A percentile compares a stretch with the other conserved stretches of the same genome.
Evolutionary conservation across 2,113 vertebrate species (phyloP).

Genomic region (Mus musculus): DNA sequence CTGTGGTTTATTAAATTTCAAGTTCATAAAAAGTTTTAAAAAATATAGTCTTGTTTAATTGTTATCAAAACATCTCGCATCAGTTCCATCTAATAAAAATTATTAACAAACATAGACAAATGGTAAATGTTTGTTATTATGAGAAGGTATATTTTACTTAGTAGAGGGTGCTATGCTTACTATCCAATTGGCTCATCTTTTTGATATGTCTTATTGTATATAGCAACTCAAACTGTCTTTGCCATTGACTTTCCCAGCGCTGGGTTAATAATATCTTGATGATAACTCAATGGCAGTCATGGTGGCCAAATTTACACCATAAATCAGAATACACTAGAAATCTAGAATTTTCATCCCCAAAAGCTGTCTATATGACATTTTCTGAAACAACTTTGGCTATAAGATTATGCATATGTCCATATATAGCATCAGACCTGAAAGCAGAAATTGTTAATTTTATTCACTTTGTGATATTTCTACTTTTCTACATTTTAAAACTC

Average conservation of each 20-base stretch:
- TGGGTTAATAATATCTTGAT: background rate
- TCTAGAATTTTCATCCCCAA: background rate
- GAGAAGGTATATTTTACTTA: background rate
- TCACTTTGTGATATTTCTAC: background rate
- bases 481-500: background rate
- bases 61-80: background rate
- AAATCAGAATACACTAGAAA: background rate
- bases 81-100: background rate
- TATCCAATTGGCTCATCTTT: background rate
- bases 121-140: background rate
- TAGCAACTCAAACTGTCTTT: background rate
- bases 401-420: background rate
- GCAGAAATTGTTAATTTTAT: background rate
- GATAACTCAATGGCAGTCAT: background rate
- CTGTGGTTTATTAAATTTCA: slow-evolving; percentile 1
- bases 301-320: background rate
- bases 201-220: background rate
- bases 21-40: background rate
- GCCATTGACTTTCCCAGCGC: background rate
- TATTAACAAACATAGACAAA: background rate
- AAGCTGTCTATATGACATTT: background rate
- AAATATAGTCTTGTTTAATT: background rate
- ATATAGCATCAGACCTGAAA: background rate
- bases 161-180: background rate
- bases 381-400: background rate